Percentiles rank a stretch among this genome's conserved stretches.
phyloP scores from a whole-genome alignment of 2,113 vertebrate genomes.

The Actenoides lindsayi region DNA sequence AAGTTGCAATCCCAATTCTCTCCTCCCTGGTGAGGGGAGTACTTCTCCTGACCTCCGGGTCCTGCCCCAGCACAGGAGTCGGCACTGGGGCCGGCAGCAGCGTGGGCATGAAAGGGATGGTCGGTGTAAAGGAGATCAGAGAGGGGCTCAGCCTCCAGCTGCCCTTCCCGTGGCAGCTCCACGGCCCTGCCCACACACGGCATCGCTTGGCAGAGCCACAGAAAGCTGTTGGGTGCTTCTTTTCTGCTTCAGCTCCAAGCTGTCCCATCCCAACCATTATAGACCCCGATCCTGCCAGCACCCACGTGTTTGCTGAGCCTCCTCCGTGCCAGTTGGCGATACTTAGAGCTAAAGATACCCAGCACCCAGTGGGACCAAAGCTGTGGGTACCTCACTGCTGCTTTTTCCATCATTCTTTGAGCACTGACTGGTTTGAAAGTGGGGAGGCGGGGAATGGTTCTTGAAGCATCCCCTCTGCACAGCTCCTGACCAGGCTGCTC shows the following conservation, averaged over 20 bases:
- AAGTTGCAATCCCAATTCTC: background rate
- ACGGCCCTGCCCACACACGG: background rate
- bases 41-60: background rate
- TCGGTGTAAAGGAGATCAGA: background rate
- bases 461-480: background rate
- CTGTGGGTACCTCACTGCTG: background rate
- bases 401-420: background rate
- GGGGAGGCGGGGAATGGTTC: background rate
- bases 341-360: background rate
- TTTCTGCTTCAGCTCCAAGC: background rate
- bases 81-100: background rate
- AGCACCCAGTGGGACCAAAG: background rate
- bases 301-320: background rate
- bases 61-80: background rate
- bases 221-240: background rate
- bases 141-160: background rate
- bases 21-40: background rate
- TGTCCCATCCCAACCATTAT: rapidly evolving
- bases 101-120: background rate
- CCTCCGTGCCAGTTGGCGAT: background rate
- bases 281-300: background rate
- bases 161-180: background rate
- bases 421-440: background rate
- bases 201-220: background rate
- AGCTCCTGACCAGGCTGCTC: background rate